Evolutionary conservation across 1,140 invertebrate species (phyloP), one percentile per base, ranked within the genome.

Genomic region (Ephestia elutella): DNA sequence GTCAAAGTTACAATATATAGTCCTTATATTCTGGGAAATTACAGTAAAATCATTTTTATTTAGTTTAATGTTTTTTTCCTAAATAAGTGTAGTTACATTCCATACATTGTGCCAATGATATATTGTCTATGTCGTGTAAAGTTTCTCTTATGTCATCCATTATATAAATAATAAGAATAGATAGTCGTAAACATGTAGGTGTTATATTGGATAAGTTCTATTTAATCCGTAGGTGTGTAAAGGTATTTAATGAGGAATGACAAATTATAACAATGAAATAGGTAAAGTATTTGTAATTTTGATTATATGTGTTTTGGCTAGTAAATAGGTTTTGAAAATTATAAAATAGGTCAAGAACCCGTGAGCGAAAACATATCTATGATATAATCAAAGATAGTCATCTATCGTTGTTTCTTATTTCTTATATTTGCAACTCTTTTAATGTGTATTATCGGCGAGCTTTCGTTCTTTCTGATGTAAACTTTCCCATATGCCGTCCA

Each of bases 401-500:
- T 32, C 10, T 21, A 19, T 20, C 20, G 10, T 10, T 50, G 5
- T 20, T 32, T 10, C 7, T 44, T 44, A 61, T 15, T 2, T 55
- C 28, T 5, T 61, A 21, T 0, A 61, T 5, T n/a, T 62, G 55
- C 0, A 32, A 57, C 60, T 18, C 19, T 53, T 44, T 38, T 57
- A 1, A 62, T 56, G 13, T 38, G 15, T 10, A 62, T 62, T 13
- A 57, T 57, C 10, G 15, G 55, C 11, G 60, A 57, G 8, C 18
- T 54, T 13, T 62, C 60, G 10, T 25, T n/a, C 30, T 57, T 54
- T 20, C 60, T 48, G 1, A 62, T 13, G 13, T 62, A 62, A 2
- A 62, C 50, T 9, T 28, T 51, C 8, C 60, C 60, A 30, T 62
- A 57, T 11, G 19, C 49, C 3, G 60, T 54, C 60, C 60, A 62